Base-by-base conservation (phyloP, 2,888 invertebrate genomes). In the Gari tellinella region DNA sequence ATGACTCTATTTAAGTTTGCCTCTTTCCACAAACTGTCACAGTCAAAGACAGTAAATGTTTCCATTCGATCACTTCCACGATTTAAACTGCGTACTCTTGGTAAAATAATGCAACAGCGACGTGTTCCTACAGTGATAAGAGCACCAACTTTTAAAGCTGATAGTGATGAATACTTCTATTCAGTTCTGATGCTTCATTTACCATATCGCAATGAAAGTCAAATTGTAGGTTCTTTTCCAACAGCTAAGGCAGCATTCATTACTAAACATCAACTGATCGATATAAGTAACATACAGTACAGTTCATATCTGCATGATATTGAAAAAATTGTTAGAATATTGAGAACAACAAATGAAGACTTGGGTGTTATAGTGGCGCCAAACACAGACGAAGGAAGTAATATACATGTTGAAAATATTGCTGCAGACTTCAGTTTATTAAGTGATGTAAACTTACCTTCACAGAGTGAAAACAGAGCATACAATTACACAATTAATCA, bases 131-230 rank as follows among this genome's bases (percentile, higher is more conserved):
- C 58, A 21, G 46, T 73, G 10, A 57, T 73, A 7, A 48, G 63
- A 48, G 52, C 56, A 45, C 63, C 63, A 57, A 49, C 21, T 12
- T 53, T 67, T 31, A 19, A 21, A 17, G 14, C 53, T 26, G 21
- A 23, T 37, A 60, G 37, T 61, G 69, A 74, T 56, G 31, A 68
- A 12, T 74, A 64, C 37, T 74, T 64, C 48, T 74, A 45, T 48
- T 60, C 68, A 40, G 25, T 67, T 12, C 26, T 68, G 12, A n/a
- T 76, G 31, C 46, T 67, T 15, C 55, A 67, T 55, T 55, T 67
- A 19, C 76, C 72, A 45, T 60, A 64, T 48, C 26, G 64, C 23
- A 25, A 55, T 60, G 68, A 72, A 56, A 43, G 19, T 17, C 17
- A 45, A 19, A 43, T 72, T n/a, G 15, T 68, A 38, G 15, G 31